Evolutionary conservation across 2,113 vertebrate genomes (phyloP).

Genomic region (Rhipidura dahli): DNA sequence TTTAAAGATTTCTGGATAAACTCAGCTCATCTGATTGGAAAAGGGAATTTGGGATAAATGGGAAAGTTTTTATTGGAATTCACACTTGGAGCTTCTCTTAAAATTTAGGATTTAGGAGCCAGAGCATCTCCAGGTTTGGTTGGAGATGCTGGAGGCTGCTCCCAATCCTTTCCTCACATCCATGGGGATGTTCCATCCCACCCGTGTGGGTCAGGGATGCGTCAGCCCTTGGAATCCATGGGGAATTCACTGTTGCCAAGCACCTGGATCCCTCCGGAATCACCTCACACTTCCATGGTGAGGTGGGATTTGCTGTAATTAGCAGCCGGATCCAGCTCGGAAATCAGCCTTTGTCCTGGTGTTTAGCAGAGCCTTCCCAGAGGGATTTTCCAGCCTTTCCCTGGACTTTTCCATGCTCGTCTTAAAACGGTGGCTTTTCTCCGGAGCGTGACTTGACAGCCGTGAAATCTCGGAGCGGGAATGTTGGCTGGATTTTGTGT

Average conservation of each 20-base stretch:
- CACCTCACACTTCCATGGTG: accelerated
- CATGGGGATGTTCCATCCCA: background rate
- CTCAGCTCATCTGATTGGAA: background rate
- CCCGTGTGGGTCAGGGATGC: accelerated
- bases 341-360: background rate
- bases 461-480: background rate
- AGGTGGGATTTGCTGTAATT: background rate
- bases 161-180: background rate
- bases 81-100: background rate
- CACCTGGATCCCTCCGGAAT: accelerated
- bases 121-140: background rate
- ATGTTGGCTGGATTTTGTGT: background rate
- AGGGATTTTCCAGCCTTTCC: background rate
- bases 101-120: background rate
- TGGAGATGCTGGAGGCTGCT: background rate
- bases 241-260: background rate
- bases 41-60: background rate
- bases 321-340: accelerated
- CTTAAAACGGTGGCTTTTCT: background rate
- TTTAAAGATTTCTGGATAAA: background rate
- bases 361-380: background rate
- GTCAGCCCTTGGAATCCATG: accelerated
- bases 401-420: background rate
- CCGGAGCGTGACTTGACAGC: background rate
- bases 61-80: background rate